A percentile compares a stretch with the other conserved stretches of the same genome.
Evolutionary conservation across 1,140 invertebrate species (phyloP).

Genomic region (Sesamia nonagrioides): DNA sequence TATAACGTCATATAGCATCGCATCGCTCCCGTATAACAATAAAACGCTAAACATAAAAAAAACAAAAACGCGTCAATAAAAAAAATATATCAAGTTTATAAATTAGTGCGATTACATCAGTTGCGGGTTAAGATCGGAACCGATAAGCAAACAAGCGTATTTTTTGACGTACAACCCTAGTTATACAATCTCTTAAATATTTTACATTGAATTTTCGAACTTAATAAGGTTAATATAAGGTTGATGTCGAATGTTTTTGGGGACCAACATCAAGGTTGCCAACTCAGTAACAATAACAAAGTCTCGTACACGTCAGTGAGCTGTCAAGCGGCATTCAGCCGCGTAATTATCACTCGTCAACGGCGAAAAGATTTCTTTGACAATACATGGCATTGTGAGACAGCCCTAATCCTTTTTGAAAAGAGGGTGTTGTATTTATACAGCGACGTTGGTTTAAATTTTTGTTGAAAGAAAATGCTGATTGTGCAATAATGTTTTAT

Average conservation of each 20-base stretch:
- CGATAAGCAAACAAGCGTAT: constrained; percentile 66
- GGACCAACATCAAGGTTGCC: constrained; percentile 21
- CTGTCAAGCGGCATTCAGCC: constrained; percentile 75
- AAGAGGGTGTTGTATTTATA: constrained; percentile 44
- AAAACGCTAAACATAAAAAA: background rate
- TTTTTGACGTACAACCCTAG: constrained; percentile 47
- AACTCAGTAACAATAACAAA: constrained; percentile 46
- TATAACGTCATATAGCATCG: background rate
- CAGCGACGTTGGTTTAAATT: constrained; percentile 22
- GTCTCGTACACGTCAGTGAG: constrained; percentile 43
- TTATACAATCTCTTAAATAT: background rate
- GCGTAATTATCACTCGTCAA: constrained; percentile 79
- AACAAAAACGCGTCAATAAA: constrained; percentile 52
- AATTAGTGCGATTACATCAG: constrained; percentile 63
- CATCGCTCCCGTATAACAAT: constrained; percentile 1
- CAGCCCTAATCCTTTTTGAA: constrained; percentile 72
- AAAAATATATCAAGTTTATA: constrained; percentile 68
- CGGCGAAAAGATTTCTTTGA: constrained; percentile 76
- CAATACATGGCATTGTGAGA: constrained; percentile 68
- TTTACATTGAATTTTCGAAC: background rate
- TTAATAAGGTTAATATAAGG: background rate
- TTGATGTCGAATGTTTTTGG: background rate
- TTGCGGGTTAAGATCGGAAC: constrained; percentile 58
- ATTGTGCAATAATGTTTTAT: constrained; percentile 7
- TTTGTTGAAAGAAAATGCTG: background rate